These are phyloP conservation scores for Orbicella faveolata DNA, from an alignment of 64 coral and sea anemone genomes.

Conservation along the genomic window DNA sequence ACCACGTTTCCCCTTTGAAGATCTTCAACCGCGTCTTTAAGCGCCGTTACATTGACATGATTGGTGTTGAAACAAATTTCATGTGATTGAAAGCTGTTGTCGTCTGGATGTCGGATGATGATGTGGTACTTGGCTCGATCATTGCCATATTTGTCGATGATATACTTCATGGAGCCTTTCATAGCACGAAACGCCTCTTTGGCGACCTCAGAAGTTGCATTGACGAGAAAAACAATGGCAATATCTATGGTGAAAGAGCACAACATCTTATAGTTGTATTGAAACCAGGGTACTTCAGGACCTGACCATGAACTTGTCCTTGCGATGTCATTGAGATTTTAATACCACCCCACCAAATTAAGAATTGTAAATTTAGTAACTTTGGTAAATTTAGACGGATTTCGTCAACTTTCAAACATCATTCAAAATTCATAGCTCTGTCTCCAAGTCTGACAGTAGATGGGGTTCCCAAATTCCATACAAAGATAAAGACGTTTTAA, in stretches of 20 bases:
- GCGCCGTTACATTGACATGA: background rate
- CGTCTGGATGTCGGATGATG: background rate
- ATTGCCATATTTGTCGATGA: background rate
- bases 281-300: background rate
- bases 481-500: too few relatives aligned
- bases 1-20: too few relatives aligned
- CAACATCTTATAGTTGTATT: background rate
- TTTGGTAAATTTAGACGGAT: too few relatives aligned
- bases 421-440: too few relatives aligned
- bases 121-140: background rate
- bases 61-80: background rate
- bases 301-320: background rate
- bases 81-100: slow-evolving; percentile 9
- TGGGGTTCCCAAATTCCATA: too few relatives aligned
- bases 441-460: too few relatives aligned
- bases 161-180: background rate
- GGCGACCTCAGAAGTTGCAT: background rate
- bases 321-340: too few relatives aligned
- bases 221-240: background rate
- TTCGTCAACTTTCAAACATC: too few relatives aligned
- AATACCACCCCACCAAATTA: too few relatives aligned
- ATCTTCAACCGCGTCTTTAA: background rate
- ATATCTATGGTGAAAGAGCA: background rate
- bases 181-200: background rate
- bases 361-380: too few relatives aligned